Evolutionary conservation across 2,113 vertebrate species (phyloP).

Genomic region (Collichthys lucidus): DNA sequence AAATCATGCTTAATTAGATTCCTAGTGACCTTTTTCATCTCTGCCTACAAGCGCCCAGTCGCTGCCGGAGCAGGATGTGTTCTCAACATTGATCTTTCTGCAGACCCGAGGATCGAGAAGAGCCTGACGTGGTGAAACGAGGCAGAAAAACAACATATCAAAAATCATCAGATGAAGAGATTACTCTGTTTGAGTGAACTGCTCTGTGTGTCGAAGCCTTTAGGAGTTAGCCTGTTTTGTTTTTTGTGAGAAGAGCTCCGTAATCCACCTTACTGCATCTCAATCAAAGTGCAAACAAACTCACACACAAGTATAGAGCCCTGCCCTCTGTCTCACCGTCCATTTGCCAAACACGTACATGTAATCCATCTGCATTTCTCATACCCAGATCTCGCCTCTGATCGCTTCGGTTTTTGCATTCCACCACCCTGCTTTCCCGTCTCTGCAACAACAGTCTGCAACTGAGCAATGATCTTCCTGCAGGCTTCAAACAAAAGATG

Average conservation of each 20-base stretch:
- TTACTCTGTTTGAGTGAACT: conserved; percentile 71
- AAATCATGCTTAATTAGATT: conserved; percentile 84
- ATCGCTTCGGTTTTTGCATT: conserved; percentile 36
- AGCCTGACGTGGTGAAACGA: conserved; percentile 67
- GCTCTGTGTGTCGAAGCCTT: conserved; percentile 61
- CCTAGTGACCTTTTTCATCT: conserved; percentile 80
- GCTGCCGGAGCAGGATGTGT: conserved; percentile 72
- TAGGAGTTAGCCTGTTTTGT: conserved; percentile 53
- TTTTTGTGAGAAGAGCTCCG: conserved; percentile 39
- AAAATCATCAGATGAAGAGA: conserved; percentile 79
- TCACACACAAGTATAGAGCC: conserved; percentile 46
- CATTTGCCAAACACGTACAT: conserved; percentile 63
- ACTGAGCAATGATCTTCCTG: conserved; percentile 47
- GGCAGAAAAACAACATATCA: conserved; percentile 79
- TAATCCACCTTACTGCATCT: conserved; percentile 73
- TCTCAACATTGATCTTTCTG: conserved; percentile 81
- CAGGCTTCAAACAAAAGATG: conserved; percentile 56
- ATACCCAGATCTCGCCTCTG: conserved; percentile 28
- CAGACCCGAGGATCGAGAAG: conserved; percentile 70
- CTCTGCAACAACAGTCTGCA: conserved; percentile 36
- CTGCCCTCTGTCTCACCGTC: conserved; percentile 46
- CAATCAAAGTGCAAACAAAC: conserved; percentile 66
- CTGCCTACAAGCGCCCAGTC: conserved; percentile 68
- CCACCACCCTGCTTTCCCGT: conserved; percentile 10
- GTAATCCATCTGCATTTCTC: conserved; percentile 62